Base-by-base conservation (phyloP, 1,140 invertebrate genomes). In the Sarcophaga peregrina region DNA sequence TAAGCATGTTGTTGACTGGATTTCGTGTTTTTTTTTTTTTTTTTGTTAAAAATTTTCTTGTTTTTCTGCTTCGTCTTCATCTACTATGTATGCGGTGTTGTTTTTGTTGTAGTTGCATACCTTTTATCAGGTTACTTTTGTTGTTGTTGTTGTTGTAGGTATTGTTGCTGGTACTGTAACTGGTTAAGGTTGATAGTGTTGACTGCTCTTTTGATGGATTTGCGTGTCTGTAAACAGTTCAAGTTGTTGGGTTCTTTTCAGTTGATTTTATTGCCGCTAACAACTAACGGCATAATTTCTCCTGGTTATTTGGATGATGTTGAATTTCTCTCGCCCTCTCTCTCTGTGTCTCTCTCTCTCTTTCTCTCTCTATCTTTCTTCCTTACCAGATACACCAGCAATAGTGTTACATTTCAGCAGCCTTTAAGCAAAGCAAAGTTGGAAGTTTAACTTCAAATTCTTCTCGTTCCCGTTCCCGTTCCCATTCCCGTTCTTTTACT, bases 121-220 rank as follows among this genome's bases (percentile, higher is more conserved):
- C 17, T 81, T 81, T 54, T 78, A 37, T 54, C 20, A 46, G 54
- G 20, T 81, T 5, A 17, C 52, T 17, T 13, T 62, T 25, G 5
- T n/a, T 37, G 48, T 62, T 80, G 17, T 17, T 47, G 25, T 78
- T 78, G 75, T 45, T 50, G 75, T 13, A 6, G 75, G 13, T 25
- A n/a, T 17, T n/a, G 73, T 75, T 76, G 4, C 4, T 37, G 25
- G 25, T 47, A 10, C 15, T 68, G n/a, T 68, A 68, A 68, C 62
- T 68, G 62, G 62, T 68, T 68, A 68, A 68, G 15, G n/a, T 25
- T 68, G 62, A 37, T 37, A 4, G 20, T 9, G 62, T 68, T 52
- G 15, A 10, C n/a, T 78, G 75, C 75, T 78, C 75, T 78, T 78
- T 78, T 78, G 75, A 50, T 78, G 75, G 75, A 78, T 78, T 78